Evolutionary conservation across 2,797 vertebrate species (phyloP), one percentile per base, ranked within the genome.

Genomic region (Chanos chanos): DNA sequence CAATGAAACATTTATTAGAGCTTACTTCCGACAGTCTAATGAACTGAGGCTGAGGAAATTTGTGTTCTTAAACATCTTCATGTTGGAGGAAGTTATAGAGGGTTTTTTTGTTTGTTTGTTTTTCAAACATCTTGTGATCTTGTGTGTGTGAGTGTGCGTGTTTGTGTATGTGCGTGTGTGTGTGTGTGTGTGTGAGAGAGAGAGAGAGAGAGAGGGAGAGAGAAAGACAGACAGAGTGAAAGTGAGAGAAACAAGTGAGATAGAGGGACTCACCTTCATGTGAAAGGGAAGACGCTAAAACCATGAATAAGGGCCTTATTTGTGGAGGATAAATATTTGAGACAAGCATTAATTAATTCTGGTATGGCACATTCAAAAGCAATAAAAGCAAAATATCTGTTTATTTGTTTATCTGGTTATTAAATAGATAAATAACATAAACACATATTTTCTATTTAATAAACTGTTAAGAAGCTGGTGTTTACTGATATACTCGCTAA

Each of bases 1-100:
- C 67, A 77, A 80, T 86, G 73, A 85, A 86, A 85, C 71, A 86
- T 87, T 86, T 84, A 87, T 83, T 81, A 85, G 55, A 5, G 48
- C 68, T 66, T 66, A 70, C 72, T 71, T 77, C 76, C 74, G 77
- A 71, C 53, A 75, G 68, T 80, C 61, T 72, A 68, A 75, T 79
- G 76, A 82, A 84, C 81, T 71, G 53, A 64, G 62, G 55, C 78
- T 71, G 54, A n/a, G 61, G 68, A 81, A 52, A 40, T 58, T 53
- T 74, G 74, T 79, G 82, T 81, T 61, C 47, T 71, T 74, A 82
- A 28, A 70, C 78, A 76, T 77, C 70, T 65, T 62, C 10, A 61
- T 74, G 54, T 39, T 56, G 51, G 12, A 51, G 7, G 50, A 66
- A 70, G 58, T 21, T 37, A 31, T 44, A 25, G 13, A 49, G 41